Evolutionary conservation across 2,113 vertebrate species (phyloP).

Genomic region (Halcyon senegalensis): DNA sequence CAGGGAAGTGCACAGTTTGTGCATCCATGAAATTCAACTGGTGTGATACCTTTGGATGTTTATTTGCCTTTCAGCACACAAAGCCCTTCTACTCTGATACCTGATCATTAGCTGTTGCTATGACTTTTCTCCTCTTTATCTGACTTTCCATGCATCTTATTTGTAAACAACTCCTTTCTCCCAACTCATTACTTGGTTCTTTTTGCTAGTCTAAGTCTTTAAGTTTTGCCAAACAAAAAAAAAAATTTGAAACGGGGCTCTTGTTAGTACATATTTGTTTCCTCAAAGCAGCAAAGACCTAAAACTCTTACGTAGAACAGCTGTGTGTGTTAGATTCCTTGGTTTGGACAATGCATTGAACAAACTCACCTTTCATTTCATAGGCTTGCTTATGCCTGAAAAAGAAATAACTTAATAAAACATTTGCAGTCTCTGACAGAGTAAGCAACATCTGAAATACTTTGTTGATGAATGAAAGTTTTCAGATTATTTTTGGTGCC

Average conservation of each 20-base stretch:
- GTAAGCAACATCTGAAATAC: background rate
- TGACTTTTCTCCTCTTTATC: background rate
- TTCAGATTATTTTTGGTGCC: background rate
- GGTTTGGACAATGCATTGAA: background rate
- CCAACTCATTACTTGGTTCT: background rate
- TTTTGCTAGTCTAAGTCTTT: background rate
- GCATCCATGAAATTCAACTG: background rate
- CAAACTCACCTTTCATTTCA: slow-evolving; percentile 28
- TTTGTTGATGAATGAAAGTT: background rate
- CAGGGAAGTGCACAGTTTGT: background rate
- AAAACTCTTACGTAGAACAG: background rate
- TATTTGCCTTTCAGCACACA: background rate
- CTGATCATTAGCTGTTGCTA: background rate
- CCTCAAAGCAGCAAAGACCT: background rate
- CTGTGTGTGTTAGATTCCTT: background rate
- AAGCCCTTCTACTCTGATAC: background rate
- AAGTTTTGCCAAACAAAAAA: background rate
- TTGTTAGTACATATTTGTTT: background rate
- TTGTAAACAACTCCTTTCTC: background rate
- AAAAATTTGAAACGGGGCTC: background rate
- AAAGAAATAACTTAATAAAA: slow-evolving; percentile 24
- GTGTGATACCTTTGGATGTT: background rate
- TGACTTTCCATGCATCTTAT: background rate
- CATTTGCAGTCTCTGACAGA: background rate
- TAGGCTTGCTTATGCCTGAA: background rate